Evolutionary conservation across 2,113 vertebrate genomes (phyloP).

Genomic region (Hassar affinis): DNA sequence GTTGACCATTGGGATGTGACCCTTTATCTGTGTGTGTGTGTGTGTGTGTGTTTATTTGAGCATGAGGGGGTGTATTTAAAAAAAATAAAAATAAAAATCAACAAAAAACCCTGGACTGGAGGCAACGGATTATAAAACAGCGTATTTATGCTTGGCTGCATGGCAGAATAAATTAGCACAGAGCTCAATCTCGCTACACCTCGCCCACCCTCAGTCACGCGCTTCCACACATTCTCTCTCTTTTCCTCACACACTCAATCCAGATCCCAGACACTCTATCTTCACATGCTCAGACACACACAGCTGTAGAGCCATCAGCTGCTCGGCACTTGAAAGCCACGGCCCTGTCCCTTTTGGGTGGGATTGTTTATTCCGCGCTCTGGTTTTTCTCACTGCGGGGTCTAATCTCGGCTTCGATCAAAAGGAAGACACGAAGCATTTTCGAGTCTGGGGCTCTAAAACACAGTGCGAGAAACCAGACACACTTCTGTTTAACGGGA

Average conservation of each 20-base stretch:
- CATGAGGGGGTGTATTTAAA: conserved; percentile 12
- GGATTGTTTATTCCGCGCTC: conserved; percentile 50
- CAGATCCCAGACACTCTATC: conserved; percentile 12
- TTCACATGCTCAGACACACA: conserved; percentile 42
- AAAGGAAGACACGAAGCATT: conserved; percentile 42
- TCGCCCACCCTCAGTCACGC: conserved; percentile 47
- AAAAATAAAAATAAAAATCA: too few species aligned
- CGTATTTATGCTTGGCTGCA: conserved; percentile 43
- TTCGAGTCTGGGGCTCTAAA: conserved; percentile 25
- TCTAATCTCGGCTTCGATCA: conserved; percentile 55
- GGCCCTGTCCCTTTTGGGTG: conserved; percentile 50
- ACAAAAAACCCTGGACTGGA: background rate
- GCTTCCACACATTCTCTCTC: conserved; percentile 14
- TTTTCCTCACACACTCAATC: conserved; percentile 23
- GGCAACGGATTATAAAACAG: conserved; percentile 41
- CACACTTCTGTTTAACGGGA: background rate
- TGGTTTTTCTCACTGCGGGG: conserved; percentile 44
- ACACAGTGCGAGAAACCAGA: conserved; percentile 20
- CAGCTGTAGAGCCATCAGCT: conserved; percentile 39
- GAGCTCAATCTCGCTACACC: conserved; percentile 27
- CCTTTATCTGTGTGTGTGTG: conserved; percentile 20
- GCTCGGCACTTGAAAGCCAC: conserved; percentile 47
- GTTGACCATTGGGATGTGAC: background rate
- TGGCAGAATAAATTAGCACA: conserved; percentile 48
- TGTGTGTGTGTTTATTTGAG: conserved; percentile 41